Evolutionary conservation across 2,888 invertebrate genomes (phyloP).

Genomic region (Meiosimyza decipiens): DNA sequence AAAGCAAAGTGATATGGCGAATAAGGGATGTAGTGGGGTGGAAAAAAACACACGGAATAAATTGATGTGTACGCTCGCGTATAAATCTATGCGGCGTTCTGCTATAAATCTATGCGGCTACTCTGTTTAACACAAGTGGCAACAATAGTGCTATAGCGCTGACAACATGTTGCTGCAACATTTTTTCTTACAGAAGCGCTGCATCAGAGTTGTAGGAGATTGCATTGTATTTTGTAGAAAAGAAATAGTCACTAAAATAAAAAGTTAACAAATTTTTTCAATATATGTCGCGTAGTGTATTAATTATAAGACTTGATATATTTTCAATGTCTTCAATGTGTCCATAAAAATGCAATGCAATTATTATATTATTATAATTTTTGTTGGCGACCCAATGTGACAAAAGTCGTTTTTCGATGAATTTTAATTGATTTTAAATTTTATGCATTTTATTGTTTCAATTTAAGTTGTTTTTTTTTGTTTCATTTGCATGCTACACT

Average conservation of each 20-base stretch:
- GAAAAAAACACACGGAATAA: background rate
- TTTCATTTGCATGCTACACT: background rate
- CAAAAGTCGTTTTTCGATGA: background rate
- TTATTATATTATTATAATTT: background rate
- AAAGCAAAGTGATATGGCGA: no score
- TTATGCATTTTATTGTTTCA: background rate
- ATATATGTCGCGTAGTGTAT: no score
- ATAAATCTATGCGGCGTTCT: conserved; percentile 1
- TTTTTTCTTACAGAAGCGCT: no score
- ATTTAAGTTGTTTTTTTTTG: background rate
- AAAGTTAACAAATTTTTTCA: no score
- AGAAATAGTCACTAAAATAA: no score
- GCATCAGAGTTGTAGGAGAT: no score
- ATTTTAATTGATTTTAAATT: conserved; percentile 7
- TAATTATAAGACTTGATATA: no score
- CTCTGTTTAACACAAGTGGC: background rate
- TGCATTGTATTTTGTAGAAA: no score
- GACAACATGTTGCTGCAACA: no score
- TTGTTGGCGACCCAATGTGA: background rate
- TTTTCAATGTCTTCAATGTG: background rate
- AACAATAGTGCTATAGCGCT: no score
- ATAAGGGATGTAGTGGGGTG: background rate
- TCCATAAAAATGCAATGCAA: background rate
- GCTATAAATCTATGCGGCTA: conserved; percentile 8
- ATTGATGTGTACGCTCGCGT: background rate